These are phyloP conservation scores for Panagrolaimus sp. DNA, from an alignment of 1,140 invertebrate genomes.

Conservation along the genomic window DNA sequence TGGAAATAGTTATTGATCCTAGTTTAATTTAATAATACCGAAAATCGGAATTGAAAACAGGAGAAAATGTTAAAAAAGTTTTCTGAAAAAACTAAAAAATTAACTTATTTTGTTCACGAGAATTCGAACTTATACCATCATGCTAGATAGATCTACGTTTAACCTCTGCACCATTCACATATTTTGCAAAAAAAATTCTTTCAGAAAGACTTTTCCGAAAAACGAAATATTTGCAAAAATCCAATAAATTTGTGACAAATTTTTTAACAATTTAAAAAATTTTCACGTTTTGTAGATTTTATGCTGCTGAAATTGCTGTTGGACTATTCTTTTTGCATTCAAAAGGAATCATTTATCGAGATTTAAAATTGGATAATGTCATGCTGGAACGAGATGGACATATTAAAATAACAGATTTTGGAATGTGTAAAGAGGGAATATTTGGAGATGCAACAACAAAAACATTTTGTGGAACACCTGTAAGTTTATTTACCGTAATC, in stretches of 20 bases:
- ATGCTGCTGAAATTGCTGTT: conserved; percentile 95
- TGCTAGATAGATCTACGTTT: no score
- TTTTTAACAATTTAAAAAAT: conserved; percentile 24
- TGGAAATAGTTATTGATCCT: no score
- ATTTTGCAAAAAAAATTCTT: no score
- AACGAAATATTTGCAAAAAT: background rate
- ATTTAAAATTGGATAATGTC: conserved; percentile 96
- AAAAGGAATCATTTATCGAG: conserved; percentile 83
- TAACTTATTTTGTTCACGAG: no score
- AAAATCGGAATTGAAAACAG: no score
- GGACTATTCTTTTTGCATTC: conserved; percentile 90
- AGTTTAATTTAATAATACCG: background rate
- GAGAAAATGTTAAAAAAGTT: no score
- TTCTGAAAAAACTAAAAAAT: no score
- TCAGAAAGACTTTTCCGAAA: conserved; percentile 13
- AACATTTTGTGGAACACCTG: conserved; percentile 97
- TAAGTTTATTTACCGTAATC: background rate
- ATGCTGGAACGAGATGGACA: conserved; percentile 93
- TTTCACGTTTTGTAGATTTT: conserved; percentile 75
- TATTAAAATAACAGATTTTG: conserved; percentile 79
- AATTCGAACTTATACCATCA: no score
- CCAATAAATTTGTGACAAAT: no score
- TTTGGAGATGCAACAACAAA: conserved; percentile 82
- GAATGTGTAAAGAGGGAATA: conserved; percentile 98
- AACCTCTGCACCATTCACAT: no score